phyloP scores from a whole-genome alignment of 2,113 vertebrate species.

The Scytalopus superciliaris region DNA sequence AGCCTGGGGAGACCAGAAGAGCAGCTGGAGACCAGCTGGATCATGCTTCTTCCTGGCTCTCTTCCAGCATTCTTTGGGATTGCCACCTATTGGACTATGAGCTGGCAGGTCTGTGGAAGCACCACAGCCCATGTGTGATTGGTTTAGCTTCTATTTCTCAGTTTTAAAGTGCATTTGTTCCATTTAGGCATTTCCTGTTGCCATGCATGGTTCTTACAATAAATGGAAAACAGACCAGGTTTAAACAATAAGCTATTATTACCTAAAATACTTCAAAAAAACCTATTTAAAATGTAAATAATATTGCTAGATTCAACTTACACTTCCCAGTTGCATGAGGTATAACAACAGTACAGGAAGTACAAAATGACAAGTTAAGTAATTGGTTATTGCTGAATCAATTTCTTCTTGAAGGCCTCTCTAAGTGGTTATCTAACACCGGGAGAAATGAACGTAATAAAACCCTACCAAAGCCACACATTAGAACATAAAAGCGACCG shows the following conservation, averaged over 20 bases:
- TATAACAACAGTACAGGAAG: background rate
- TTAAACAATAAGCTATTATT: background rate
- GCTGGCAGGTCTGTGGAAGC: background rate
- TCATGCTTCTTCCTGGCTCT: background rate
- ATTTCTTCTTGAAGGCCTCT: background rate
- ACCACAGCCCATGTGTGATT: background rate
- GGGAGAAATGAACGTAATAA: background rate
- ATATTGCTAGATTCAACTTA: background rate
- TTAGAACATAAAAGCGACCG: background rate
- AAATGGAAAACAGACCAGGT: background rate
- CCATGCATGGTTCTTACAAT: background rate
- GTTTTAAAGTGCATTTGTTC: background rate
- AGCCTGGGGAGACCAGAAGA: background rate
- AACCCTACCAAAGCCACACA: background rate
- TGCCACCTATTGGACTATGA: background rate
- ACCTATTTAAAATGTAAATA: background rate
- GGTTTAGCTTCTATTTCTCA: background rate
- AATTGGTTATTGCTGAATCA: background rate
- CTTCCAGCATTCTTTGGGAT: background rate
- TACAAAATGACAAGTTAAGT: background rate
- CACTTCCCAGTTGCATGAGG: background rate
- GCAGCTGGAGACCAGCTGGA: background rate
- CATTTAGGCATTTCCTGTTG: conserved; percentile 1
- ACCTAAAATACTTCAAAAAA: background rate
- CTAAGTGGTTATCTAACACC: background rate